Evolutionary conservation across 1,140 invertebrate genomes (phyloP).

Genomic region (Apocrypta bakeri): DNA sequence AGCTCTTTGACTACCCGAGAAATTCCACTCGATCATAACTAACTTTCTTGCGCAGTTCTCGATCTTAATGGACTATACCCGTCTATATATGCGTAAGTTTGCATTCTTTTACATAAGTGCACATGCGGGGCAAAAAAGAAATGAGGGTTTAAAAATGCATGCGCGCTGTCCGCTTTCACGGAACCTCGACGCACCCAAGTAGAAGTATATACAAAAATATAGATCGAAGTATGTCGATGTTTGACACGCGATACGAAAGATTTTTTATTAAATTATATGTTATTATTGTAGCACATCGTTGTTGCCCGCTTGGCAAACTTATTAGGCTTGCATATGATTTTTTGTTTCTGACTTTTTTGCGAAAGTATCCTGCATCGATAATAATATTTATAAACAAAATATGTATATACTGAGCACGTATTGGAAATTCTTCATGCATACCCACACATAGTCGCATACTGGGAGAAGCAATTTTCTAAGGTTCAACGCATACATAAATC

Average conservation of each 20-base stretch:
- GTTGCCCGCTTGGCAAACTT: too few relatives aligned
- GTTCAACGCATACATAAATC: neutral
- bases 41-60: neutral
- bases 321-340: too few relatives aligned
- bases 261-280: neutral
- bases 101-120: neutral
- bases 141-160: neutral
- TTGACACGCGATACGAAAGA: neutral
- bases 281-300: too few relatives aligned
- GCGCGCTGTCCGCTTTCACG: neutral
- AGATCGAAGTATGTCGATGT: neutral
- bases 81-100: neutral
- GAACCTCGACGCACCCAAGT: neutral
- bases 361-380: neutral
- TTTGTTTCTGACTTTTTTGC: too few relatives aligned
- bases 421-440: neutral
- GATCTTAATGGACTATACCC: neutral
- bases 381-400: neutral
- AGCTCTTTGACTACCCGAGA: neutral
- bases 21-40: conserved; percentile 35
- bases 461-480: neutral
- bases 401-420: neutral
- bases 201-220: too few relatives aligned
- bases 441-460: neutral
- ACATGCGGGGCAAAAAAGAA: neutral